A percentile compares a stretch with the other conserved stretches of the same genome.
Conservation (phyloP, 2,888 invertebrate genomes). For the Drosophila atripex region DNA sequence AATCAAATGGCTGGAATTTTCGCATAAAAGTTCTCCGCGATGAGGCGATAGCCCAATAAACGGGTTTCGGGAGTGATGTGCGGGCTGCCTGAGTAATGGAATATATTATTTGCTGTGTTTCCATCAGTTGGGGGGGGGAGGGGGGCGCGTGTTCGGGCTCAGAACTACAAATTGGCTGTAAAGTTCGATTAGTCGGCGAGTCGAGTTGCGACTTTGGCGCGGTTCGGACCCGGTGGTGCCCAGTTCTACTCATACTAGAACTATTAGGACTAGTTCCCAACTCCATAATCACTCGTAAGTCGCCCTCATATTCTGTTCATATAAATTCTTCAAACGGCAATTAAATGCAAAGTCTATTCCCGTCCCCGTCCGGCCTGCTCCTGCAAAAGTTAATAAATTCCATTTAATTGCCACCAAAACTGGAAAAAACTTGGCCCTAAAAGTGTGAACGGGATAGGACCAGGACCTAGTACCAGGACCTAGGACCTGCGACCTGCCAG, state of each 20-base stretch:
- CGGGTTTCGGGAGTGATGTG: background rate
- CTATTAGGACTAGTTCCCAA: background rate
- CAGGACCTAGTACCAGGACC: background rate
- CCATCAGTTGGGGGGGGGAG: background rate
- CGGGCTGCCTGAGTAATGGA: constrained; percentile 3
- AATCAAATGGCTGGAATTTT: constrained; percentile 17
- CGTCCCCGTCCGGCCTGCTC: background rate
- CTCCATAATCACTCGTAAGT: background rate
- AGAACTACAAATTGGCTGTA: background rate
- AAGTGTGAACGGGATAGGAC: background rate
- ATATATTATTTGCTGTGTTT: background rate
- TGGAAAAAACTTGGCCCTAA: constrained; percentile 3
- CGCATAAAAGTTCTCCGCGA: constrained; percentile 1
- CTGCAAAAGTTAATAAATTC: constrained; percentile 26
- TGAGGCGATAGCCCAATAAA: background rate
- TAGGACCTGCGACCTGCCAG: background rate
- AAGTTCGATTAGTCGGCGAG: constrained; percentile 5
- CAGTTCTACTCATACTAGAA: background rate
- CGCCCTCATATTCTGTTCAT: background rate
- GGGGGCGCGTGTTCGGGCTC: background rate
- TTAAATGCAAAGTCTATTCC: constrained; percentile 7
- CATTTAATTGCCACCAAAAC: constrained; percentile 27
- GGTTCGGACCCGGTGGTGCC: constrained; percentile 2
- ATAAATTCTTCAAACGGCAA: background rate
- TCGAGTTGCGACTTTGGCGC: constrained; percentile 11